Base-by-base conservation (phyloP, 2,888 invertebrate genomes). In the Lissocephala sabroskyi region DNA sequence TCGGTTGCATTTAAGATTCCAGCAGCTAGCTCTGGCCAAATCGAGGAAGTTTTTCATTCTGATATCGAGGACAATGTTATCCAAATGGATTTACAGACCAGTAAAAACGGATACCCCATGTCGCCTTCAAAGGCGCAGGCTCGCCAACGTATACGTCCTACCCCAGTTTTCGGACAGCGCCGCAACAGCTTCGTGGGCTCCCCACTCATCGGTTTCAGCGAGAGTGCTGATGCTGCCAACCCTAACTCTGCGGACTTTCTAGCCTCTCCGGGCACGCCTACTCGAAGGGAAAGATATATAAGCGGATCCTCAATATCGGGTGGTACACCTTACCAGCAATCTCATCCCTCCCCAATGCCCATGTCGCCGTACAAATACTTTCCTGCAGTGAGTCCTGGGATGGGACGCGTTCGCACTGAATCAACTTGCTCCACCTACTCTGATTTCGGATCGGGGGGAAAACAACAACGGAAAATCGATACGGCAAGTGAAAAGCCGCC, bases 131-230 rank as follows among this genome's bases (percentile, higher is more conserved):
- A 92, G 84, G 89, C 88, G 49, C 86, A 92, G 84, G 89, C 88
- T 41, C 86, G 92, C 1, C 87, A 88, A 1, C 88, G 92, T 55
- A 88, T 92, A 28, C 87, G 90, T 30, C 91, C 92, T 2, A 87
- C 88, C 3, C 92, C 92, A 0, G 86, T 89, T 62, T 85, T 92
- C 43, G 88, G 89, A 14, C 85, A 87, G 48, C 82, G 87, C 19
- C 86, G 92, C 48, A 87, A 91, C 61, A 91, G 91, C 68, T 91
- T 91, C 81, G 83, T 89, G 2, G 68, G 68, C 0, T 76, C 81
- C 0, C 73, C 79, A 0, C 65, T 81, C 45, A 19, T n/a, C 13
- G 26, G 26, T 10, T 9, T 30, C 17, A 33, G 33, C 2, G 14
- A 30, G 1, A 19, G 9, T 23, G 32, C 29, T 6, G 23, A 11